These are phyloP conservation scores for Larimichthys crocea DNA, from an alignment of 2,113 vertebrate species.

Conservation along the genomic window DNA sequence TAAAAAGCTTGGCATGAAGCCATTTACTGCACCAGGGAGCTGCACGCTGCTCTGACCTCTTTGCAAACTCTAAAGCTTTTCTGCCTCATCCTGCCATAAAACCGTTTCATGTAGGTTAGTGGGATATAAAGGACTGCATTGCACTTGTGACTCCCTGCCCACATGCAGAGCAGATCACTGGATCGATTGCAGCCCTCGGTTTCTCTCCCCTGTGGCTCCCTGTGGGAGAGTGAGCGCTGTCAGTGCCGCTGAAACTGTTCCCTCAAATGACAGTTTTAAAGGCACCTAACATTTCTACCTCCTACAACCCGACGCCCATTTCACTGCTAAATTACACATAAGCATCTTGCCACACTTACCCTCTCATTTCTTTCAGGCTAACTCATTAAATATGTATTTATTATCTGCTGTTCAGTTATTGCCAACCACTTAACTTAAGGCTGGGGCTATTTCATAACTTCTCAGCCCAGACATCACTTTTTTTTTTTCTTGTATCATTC, in stretches of 20 bases:
- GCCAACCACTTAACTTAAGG: background rate
- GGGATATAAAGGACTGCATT: conserved; percentile 62
- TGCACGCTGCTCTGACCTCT: conserved; percentile 64
- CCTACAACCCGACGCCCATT: background rate
- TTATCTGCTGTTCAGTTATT: conserved; percentile 12
- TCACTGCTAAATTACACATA: background rate
- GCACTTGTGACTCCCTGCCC: conserved; percentile 60
- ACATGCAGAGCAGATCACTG: conserved; percentile 61
- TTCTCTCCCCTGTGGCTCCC: conserved; percentile 31
- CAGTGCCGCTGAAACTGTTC: conserved; percentile 21
- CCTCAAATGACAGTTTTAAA: conserved; percentile 42
- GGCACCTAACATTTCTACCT: conserved; percentile 14
- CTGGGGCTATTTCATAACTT: conserved; percentile 12
- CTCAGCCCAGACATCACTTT: conserved; percentile 7
- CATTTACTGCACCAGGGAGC: conserved; percentile 71
- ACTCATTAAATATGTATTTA: conserved; percentile 14
- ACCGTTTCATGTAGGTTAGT: conserved; percentile 64
- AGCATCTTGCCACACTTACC: background rate
- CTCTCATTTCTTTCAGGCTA: conserved; percentile 20
- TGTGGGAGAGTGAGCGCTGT: conserved; percentile 20
- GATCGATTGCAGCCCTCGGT: conserved; percentile 64
- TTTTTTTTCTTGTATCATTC: background rate
- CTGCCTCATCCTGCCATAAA: conserved; percentile 62
- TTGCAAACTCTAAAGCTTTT: conserved; percentile 54
- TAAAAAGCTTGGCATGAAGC: conserved; percentile 50